These are phyloP conservation scores for Oryctolagus cuniculus DNA, from an alignment of 2,113 vertebrate genomes.

Conservation along the genomic window mOryCun1.1 NC_091436.1:157303501-157304000, in stretches of 20 bases:
- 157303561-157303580: neutral
- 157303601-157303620: neutral
- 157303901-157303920: neutral
- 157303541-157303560: neutral
- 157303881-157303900: neutral
- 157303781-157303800: neutral
- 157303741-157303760: too few species aligned
- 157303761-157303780: too few species aligned
- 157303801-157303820: neutral
- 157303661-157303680: too few species aligned
- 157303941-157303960: neutral
- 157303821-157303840: neutral
- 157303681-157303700: too few species aligned
- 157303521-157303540: neutral
- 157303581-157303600: neutral
- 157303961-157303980: neutral
- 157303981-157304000: neutral
- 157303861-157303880: neutral
- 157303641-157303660: too few species aligned
- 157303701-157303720: too few species aligned
- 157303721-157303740: too few species aligned
- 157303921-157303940: neutral
- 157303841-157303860: neutral
- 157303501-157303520: neutral
- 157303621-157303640: neutral